Percentiles rank a stretch among this genome's conserved stretches.
phyloP scores from a whole-genome alignment of 2,113 vertebrate genomes.

The Labeo rohita region DNA sequence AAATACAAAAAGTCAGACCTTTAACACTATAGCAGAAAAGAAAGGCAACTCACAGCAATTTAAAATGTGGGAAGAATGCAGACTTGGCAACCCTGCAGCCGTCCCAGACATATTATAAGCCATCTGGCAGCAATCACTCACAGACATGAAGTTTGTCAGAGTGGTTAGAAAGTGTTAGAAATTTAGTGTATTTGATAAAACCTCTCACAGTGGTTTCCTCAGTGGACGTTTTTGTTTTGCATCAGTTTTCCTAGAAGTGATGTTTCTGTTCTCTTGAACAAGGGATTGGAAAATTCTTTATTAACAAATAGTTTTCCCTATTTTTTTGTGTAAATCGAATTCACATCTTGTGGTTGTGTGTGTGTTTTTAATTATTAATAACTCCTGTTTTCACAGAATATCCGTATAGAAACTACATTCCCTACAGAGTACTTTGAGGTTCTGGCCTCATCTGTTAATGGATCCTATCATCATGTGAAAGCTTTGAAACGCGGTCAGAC shows the following conservation, averaged over 20 bases:
- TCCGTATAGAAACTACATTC: constrained; percentile 81
- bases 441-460: constrained; percentile 86
- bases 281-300: neutral
- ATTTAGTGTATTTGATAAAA: neutral
- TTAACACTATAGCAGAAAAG: neutral
- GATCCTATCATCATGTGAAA: constrained; percentile 85
- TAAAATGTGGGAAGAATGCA: neutral
- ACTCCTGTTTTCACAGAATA: constrained; percentile 78
- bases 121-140: neutral
- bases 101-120: neutral
- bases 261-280: neutral
- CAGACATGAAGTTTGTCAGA: neutral
- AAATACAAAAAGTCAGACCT: neutral
- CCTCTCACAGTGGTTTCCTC: neutral
- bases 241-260: neutral
- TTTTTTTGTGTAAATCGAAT: neutral
- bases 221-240: neutral
- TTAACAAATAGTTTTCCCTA: too few relatives aligned
- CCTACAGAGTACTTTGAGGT: constrained; percentile 84
- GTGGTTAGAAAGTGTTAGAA: neutral
- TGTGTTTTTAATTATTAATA: neutral
- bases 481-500: constrained; percentile 82
- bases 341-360: neutral
- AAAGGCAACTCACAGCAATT: neutral
- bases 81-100: neutral